Evolutionary conservation across 2,113 vertebrate species (phyloP).

Genomic region (mouse (Mus musculus)): DNA sequence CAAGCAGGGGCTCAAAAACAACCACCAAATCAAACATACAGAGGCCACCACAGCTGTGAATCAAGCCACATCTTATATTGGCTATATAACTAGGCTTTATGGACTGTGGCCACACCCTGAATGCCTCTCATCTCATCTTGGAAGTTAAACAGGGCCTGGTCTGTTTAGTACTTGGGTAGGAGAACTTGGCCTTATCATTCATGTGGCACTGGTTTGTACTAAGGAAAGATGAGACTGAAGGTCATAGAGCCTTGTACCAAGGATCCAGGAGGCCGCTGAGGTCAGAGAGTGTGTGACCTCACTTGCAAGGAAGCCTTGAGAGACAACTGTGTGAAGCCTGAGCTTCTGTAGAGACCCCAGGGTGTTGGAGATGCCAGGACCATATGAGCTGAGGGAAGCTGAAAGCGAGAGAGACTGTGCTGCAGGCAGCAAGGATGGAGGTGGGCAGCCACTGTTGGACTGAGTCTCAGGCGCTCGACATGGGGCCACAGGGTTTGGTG

Average conservation of each 20-base stretch:
- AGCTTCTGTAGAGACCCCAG: not conserved
- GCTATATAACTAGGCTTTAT: not conserved
- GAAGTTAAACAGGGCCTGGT: not conserved
- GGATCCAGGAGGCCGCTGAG: not conserved
- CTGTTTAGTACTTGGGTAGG: not conserved
- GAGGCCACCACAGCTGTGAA: not conserved
- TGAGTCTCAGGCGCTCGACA: not conserved
- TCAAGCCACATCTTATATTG: not conserved
- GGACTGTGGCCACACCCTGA: not conserved
- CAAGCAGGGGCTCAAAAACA: not conserved
- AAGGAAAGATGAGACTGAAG: not conserved
- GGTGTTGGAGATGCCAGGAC: not conserved
- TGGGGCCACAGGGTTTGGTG: not conserved
- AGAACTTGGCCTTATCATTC: not conserved
- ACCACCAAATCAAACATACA: not conserved
- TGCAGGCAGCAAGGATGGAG: not conserved
- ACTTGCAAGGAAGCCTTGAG: not conserved
- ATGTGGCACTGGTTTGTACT: too few species aligned
- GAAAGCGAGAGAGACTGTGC: not conserved
- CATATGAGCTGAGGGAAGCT: not conserved
- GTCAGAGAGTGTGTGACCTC: not conserved
- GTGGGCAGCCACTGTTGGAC: not conserved
- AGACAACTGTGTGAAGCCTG: not conserved
- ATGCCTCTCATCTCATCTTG: not conserved
- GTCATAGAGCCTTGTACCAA: not conserved